These are phyloP conservation scores for Balanococcus diminutus DNA, from an alignment of 2,888 invertebrate species.

Conservation along the genomic window DNA sequence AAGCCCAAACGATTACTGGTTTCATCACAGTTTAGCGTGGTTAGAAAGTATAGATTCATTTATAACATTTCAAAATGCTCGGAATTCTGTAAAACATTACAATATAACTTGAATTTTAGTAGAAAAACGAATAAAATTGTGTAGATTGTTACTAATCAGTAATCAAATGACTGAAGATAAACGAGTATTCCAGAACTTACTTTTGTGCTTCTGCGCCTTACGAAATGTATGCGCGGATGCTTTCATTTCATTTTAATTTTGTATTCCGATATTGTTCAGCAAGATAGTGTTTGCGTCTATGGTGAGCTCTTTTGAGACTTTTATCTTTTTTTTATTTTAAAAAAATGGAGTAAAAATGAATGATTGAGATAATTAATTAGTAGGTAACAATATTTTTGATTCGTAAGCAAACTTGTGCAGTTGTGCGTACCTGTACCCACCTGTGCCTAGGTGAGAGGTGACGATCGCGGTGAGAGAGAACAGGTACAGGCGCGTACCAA, in stretches of 20 bases:
- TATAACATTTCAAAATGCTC: slow-evolving; percentile 34
- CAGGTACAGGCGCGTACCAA: neutral
- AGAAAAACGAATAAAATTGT: neutral
- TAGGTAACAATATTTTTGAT: too few species aligned
- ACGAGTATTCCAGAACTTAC: too few species aligned
- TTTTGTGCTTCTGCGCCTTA: neutral
- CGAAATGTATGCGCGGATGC: neutral
- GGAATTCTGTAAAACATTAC: neutral
- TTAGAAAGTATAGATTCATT: neutral
- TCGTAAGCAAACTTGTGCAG: too few species aligned
- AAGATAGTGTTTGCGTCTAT: neutral
- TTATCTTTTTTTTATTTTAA: neutral
- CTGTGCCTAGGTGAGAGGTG: neutral
- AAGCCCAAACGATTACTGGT: slow-evolving; percentile 45
- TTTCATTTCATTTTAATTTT: neutral
- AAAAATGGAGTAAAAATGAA: too few species aligned
- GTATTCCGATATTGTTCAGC: neutral
- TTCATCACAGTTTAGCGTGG: slow-evolving; percentile 43
- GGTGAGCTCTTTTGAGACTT: neutral
- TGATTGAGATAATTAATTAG: too few species aligned
- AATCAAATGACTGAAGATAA: neutral
- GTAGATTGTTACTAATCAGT: neutral
- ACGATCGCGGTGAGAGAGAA: too few species aligned
- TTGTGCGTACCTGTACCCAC: neutral
- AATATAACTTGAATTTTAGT: neutral